These are phyloP conservation scores for Eurypyga helias DNA, from an alignment of 2,113 vertebrate species.

Conservation along the genomic window DNA sequence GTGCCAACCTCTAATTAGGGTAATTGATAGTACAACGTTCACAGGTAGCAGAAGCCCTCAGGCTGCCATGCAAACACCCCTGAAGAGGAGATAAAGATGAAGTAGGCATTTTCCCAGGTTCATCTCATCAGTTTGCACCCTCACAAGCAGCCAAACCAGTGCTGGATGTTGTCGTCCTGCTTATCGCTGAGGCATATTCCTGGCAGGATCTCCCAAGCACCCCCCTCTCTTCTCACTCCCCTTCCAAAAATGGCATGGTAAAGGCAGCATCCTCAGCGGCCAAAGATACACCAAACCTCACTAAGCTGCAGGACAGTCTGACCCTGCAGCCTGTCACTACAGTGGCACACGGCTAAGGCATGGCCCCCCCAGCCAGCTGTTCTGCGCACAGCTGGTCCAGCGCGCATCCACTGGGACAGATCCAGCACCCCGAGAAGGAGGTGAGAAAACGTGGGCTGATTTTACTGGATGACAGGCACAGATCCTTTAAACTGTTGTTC, in stretches of 20 bases:
- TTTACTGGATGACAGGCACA: not conserved
- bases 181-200: not conserved
- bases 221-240: not conserved
- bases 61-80: constrained; percentile 28
- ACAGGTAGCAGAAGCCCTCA: not conserved
- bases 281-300: not conserved
- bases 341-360: accelerated
- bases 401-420: accelerated
- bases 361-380: not conserved
- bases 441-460: not conserved
- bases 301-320: not conserved
- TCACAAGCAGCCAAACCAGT: not conserved
- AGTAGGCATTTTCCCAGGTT: not conserved
- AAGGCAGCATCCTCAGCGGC: not conserved
- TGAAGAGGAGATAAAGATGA: constrained; percentile 30
- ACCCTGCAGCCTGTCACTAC: accelerated
- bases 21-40: constrained; percentile 47
- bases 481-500: not conserved
- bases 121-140: not conserved
- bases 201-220: not conserved
- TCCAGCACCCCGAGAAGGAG: not conserved
- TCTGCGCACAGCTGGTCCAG: not conserved
- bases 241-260: not conserved
- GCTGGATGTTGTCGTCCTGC: not conserved
- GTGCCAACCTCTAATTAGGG: constrained; percentile 40